phyloP scores from a whole-genome alignment of 2,888 invertebrate genomes.

The Melinopterus prodromus region DNA sequence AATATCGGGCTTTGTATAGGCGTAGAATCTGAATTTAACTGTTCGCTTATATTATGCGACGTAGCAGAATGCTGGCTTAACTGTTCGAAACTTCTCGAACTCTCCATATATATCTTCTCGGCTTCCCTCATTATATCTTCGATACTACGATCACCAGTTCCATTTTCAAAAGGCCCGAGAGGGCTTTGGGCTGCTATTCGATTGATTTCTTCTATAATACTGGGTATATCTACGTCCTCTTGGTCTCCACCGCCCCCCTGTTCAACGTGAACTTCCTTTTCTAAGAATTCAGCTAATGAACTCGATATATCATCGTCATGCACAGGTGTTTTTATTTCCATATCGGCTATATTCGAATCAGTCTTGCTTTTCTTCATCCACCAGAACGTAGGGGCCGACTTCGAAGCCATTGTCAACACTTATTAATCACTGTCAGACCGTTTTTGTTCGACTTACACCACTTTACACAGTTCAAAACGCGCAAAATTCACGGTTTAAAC shows the following conservation, averaged over 20 bases:
- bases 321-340: constrained; percentile 35
- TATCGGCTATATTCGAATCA: constrained; percentile 36
- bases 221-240: constrained; percentile 70
- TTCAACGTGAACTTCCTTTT: constrained; percentile 52
- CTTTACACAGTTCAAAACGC: too few species aligned
- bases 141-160: constrained; percentile 63
- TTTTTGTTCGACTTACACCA: neutral
- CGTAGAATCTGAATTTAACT: constrained; percentile 52
- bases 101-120: constrained; percentile 62
- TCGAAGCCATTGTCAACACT: constrained; percentile 27
- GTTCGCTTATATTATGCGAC: constrained; percentile 56
- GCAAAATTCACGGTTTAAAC: constrained; percentile 23
- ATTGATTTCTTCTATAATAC: constrained; percentile 75
- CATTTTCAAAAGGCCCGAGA: constrained; percentile 58
- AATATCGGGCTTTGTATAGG: constrained; percentile 58
- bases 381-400: constrained; percentile 46
- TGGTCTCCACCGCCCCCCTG: constrained; percentile 46
- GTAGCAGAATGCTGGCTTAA: constrained; percentile 58
- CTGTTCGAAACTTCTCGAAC: constrained; percentile 61
- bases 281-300: constrained; percentile 56
- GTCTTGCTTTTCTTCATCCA: constrained; percentile 54
- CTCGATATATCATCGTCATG: constrained; percentile 49
- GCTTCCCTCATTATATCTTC: constrained; percentile 69
- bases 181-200: constrained; percentile 62
- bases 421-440: constrained; percentile 4